A percentile compares a stretch with the other conserved stretches of the same genome.
Conservation (phyloP, 2,797 vertebrate genomes). For the Spizella passerina region DNA sequence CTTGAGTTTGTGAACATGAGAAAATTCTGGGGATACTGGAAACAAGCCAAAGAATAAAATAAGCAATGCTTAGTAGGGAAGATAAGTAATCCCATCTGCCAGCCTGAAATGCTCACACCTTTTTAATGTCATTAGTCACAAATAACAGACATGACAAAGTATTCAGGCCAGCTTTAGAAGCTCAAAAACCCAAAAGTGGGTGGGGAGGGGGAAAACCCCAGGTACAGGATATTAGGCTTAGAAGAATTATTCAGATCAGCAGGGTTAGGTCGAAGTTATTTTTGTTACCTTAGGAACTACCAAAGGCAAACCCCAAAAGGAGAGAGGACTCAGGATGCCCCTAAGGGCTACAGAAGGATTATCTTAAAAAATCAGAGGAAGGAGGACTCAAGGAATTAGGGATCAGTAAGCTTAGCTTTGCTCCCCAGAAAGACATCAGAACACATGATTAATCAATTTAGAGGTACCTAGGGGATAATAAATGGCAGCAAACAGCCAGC, state of each 20-base stretch:
- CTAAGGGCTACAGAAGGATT: background rate
- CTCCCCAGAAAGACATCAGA: background rate
- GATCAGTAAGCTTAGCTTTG: background rate
- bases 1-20: background rate
- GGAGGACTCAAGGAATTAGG: background rate
- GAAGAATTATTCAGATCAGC: background rate
- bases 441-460: background rate
- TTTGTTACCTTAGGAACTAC: background rate
- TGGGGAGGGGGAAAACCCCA: rapidly evolving
- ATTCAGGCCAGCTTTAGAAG: background rate
- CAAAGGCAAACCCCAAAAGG: background rate
- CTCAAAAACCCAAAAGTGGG: background rate
- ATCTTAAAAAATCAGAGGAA: background rate
- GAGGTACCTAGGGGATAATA: background rate
- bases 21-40: background rate
- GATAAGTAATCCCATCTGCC: background rate
- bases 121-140: background rate
- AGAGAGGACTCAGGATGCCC: background rate
- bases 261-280: background rate
- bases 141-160: background rate
- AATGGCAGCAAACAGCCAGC: background rate
- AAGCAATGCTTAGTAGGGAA: background rate
- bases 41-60: background rate
- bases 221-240: background rate
- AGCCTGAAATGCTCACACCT: background rate